phyloP scores from a whole-genome alignment of 2,113 vertebrate genomes.

The Nyctereutes procyonoides region DNA sequence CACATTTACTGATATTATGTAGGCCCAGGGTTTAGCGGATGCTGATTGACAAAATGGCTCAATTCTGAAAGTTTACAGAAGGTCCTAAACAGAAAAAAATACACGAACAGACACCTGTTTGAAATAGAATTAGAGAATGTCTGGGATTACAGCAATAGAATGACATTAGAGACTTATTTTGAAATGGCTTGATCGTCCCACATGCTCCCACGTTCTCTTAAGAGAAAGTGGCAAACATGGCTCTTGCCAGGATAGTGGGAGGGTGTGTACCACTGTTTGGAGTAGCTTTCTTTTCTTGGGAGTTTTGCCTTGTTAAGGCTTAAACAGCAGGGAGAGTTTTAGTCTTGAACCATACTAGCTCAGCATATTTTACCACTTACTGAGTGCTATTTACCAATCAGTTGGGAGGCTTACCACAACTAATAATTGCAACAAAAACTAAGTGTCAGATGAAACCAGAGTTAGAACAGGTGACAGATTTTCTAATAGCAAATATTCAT shows the following conservation, averaged over 20 bases:
- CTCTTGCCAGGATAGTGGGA: neutral
- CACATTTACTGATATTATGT: slow-evolving; percentile 74
- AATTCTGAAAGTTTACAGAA: slow-evolving; percentile 66
- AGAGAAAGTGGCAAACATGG: slow-evolving; percentile 7
- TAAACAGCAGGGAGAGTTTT: neutral
- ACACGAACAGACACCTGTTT: slow-evolving; percentile 79
- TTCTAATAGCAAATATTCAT: neutral
- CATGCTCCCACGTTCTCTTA: neutral
- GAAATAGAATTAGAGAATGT: slow-evolving; percentile 70
- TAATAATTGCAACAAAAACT: neutral
- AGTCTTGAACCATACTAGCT: neutral
- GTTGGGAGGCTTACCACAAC: neutral
- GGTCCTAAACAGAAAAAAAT: slow-evolving; percentile 77
- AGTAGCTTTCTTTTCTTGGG: neutral
- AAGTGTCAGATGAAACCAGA: slow-evolving; percentile 12
- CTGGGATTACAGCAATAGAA: neutral
- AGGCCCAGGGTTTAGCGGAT: slow-evolving; percentile 51
- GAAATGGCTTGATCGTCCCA: neutral
- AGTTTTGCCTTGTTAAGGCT: neutral
- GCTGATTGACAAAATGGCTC: slow-evolving; percentile 50
- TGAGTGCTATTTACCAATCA: neutral
- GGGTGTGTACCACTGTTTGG: neutral
- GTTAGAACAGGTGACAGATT: neutral
- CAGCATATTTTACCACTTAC: neutral
- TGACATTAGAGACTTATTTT: neutral